Percentiles rank a stretch among this genome's conserved stretches.
Conservation (phyloP, 1,140 invertebrate species). For the Spodoptera litura region DNA sequence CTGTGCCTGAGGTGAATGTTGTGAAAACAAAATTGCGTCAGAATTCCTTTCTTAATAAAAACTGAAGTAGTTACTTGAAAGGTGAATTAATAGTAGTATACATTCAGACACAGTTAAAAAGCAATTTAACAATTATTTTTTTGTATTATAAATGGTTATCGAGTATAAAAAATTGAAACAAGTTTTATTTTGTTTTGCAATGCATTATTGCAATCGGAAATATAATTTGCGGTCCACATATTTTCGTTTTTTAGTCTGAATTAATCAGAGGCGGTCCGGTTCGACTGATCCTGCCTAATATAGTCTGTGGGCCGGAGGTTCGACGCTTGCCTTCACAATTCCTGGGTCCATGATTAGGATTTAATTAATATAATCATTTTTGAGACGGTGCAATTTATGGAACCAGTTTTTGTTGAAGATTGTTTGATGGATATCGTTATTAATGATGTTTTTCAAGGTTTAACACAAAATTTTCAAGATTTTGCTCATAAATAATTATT, state of each 20-base stretch:
- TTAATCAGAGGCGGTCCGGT: slow-evolving; percentile 9
- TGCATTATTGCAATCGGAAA: slow-evolving; percentile 17
- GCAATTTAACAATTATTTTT: no score
- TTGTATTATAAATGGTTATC: no score
- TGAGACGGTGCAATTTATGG: slow-evolving; percentile 36
- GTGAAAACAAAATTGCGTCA: slow-evolving; percentile 34
- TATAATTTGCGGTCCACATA: slow-evolving; percentile 18
- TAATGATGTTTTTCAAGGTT: background rate
- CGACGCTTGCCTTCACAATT: slow-evolving; percentile 8
- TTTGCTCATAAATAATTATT: background rate
- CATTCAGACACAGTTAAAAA: no score
- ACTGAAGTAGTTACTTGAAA: background rate
- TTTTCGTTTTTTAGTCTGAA: slow-evolving; percentile 9
- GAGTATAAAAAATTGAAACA: background rate
- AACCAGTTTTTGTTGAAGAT: background rate
- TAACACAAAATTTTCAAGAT: background rate
- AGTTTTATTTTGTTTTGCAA: background rate
- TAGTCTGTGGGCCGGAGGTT: background rate
- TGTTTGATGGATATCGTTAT: slow-evolving; percentile 5
- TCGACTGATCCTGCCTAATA: slow-evolving; percentile 14
- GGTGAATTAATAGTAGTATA: background rate
- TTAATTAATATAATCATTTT: slow-evolving; percentile 53
- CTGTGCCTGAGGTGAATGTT: slow-evolving; percentile 30
- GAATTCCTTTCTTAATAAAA: slow-evolving; percentile 7
- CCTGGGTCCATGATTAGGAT: slow-evolving; percentile 43